These are phyloP conservation scores for Balearica regulorum DNA, from an alignment of 2,797 vertebrate genomes.

Conservation along the genomic window DNA sequence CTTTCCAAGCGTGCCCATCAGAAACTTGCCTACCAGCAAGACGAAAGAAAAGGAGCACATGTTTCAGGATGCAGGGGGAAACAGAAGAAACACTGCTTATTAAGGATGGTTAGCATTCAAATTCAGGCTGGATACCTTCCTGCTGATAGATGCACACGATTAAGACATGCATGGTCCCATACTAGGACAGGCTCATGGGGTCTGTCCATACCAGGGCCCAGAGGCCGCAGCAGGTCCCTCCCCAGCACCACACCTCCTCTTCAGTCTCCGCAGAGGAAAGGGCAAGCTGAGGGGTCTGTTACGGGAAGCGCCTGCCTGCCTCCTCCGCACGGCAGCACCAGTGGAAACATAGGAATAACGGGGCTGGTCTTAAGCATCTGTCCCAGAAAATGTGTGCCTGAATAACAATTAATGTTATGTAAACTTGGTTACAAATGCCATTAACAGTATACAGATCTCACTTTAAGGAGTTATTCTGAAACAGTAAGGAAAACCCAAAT, in stretches of 20 bases:
- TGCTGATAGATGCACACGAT: background rate
- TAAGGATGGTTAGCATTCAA: background rate
- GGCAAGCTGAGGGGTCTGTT: background rate
- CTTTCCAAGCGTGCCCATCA: background rate
- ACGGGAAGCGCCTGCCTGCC: background rate
- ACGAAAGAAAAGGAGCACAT: background rate
- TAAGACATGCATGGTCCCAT: background rate
- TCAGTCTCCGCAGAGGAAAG: background rate
- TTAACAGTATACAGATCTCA: background rate
- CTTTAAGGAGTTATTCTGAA: background rate
- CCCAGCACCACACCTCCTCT: background rate
- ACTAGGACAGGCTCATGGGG: background rate
- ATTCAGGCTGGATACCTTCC: background rate
- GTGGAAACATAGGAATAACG: background rate
- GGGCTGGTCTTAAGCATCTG: background rate
- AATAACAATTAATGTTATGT: background rate
- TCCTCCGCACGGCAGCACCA: background rate
- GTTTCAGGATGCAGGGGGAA: background rate
- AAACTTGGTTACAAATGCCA: background rate
- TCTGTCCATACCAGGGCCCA: background rate
- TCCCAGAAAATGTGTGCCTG: fast-evolving
- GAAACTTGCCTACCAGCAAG: background rate
- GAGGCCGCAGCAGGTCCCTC: background rate
- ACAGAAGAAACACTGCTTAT: background rate
- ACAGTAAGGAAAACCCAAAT: background rate